Base-by-base conservation (phyloP, 2,888 invertebrate species). In the Seira musarum region DNA sequence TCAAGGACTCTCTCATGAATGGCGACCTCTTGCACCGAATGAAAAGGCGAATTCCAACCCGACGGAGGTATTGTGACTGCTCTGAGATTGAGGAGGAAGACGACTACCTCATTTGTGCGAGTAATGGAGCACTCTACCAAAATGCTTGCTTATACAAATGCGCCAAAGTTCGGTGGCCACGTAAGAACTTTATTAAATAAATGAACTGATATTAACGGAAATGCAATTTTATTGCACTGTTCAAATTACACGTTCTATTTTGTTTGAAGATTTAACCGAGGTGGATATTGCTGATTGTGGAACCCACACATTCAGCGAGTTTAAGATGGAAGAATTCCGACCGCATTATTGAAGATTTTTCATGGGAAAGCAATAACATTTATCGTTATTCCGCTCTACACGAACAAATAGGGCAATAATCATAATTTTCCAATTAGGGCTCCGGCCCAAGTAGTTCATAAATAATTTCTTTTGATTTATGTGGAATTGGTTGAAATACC, bases 31-130 rank as follows among this genome's bases (percentile, higher is more conserved):
- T 46, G 19, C 21, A 74, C 60, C 71, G 83, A 67, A 83, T 83
- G 77, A 63, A 1, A 1, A 79, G 73, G 71, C 61, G 66, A 63
- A 70, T 22, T 6, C 70, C 77, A 25, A 73, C 75, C 17, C 72
- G 81, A 22, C 57, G 83, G 67, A 76, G 81, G 61, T 83, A 83
- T 49, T 83, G 83, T 61, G 71, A 77, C n/a, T 83, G 83, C 40
- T 13, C 46, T 15, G 77, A 83, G 13, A 67, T 79, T 8, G 68
- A 74, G n/a, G 49, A 19, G 1, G 64, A 71, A 22, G 81, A 83
- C 57, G 61, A 46, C 35, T 81, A 81, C 68, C 81, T 79, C 35
- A 66, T 83, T 61, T 83, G 83, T 61, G 83, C 76, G 61, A 83
- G 81, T 67, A 83, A 83, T 68, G 69, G 69, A 46, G 81, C 75